phyloP scores from a whole-genome alignment of 2,888 invertebrate species.

The Protophormia terraenovae region DNA sequence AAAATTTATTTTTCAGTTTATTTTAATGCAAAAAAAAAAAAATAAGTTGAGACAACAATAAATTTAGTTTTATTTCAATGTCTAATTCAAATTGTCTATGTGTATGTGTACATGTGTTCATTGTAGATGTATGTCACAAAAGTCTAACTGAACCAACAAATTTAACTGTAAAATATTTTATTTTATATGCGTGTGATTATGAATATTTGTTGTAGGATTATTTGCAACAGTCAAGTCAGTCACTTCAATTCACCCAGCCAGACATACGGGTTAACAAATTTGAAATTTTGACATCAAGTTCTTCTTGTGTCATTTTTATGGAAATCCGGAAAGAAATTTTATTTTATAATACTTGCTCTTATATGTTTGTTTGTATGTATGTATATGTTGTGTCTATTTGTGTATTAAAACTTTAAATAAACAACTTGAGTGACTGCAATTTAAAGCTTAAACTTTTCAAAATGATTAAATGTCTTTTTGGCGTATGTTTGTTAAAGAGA shows the following conservation, averaged over 20 bases:
- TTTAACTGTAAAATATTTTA: conserved; percentile 32
- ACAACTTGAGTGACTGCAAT: neutral
- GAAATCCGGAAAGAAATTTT: neutral
- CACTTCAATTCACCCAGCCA: neutral
- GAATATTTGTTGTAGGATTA: neutral
- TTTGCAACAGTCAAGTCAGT: neutral
- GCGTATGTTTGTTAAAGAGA: neutral
- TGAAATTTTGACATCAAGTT: conserved; percentile 43
- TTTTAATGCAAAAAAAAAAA: conserved; percentile 7
- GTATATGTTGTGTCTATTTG: neutral
- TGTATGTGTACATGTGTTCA: neutral
- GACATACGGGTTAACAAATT: conserved; percentile 32
- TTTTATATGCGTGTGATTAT: conserved; percentile 1
- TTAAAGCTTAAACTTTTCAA: neutral
- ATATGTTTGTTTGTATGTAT: too few species aligned
- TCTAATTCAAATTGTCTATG: conserved; percentile 39
- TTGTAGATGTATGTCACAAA: conserved; percentile 8
- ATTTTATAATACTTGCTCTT: too few species aligned
- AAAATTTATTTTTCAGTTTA: neutral
- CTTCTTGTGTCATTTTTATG: neutral
- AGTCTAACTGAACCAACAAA: neutral
- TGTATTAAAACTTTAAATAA: neutral
- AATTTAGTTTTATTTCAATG: conserved; percentile 40
- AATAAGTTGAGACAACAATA: conserved; percentile 24
- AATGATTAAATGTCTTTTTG: neutral